Evolutionary conservation across 2,113 vertebrate genomes (phyloP).

Genomic region (Xenus cinereus): DNA sequence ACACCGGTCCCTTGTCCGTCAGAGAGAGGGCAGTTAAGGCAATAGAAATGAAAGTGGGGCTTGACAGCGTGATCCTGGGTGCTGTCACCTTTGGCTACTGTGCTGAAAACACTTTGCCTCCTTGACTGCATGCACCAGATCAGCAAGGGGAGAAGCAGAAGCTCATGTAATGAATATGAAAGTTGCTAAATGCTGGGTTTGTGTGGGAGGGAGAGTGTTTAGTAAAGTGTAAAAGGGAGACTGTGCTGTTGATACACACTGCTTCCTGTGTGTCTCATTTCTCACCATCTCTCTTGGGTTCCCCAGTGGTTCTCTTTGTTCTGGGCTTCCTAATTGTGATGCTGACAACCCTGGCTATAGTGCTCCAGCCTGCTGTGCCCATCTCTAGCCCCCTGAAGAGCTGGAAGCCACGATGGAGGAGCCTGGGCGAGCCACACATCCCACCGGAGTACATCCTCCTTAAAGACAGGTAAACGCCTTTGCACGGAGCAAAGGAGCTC

Average conservation of each 20-base stretch:
- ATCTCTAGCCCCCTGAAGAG: conserved; percentile 65
- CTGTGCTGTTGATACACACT: neutral
- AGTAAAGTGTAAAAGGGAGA: neutral
- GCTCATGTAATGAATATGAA: neutral
- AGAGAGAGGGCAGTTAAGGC: neutral
- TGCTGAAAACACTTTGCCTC: neutral
- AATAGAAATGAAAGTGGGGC: neutral
- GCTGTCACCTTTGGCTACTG: neutral
- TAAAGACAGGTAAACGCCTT: conserved; percentile 70
- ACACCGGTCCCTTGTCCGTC: neutral
- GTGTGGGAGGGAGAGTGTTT: neutral
- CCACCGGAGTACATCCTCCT: conserved; percentile 72
- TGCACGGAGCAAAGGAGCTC: neutral
- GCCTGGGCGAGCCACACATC: conserved; percentile 78
- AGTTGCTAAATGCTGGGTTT: neutral
- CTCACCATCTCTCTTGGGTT: neutral
- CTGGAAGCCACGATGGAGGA: conserved; percentile 86
- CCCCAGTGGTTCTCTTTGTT: conserved; percentile 74
- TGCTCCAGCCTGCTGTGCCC: conserved; percentile 75
- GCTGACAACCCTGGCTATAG: conserved; percentile 77
- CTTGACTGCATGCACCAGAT: neutral
- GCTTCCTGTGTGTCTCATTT: neutral
- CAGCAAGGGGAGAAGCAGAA: neutral
- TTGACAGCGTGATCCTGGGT: neutral
- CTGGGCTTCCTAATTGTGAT: conserved; percentile 73